Percentiles rank a stretch among this genome's conserved stretches.
Evolutionary conservation across 2,888 invertebrate genomes (phyloP).

Genomic region (Balanococcus diminutus): DNA sequence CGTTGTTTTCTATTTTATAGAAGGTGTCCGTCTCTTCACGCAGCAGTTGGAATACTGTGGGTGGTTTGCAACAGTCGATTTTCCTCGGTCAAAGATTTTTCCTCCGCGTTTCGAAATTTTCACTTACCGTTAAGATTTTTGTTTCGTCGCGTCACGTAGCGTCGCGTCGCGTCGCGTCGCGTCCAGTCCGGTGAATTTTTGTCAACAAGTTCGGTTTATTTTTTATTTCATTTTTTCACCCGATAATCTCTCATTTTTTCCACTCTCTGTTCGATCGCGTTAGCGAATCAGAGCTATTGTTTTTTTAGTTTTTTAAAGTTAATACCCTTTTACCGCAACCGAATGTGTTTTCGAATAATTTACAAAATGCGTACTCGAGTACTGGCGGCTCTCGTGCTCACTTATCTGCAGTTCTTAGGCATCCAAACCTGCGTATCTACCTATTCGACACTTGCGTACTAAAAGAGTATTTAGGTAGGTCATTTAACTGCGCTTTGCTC

Average conservation of each 20-base stretch:
- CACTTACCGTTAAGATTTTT: background rate
- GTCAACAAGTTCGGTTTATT: background rate
- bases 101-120: slow-evolving; percentile 22
- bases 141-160: background rate
- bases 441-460: too few species aligned
- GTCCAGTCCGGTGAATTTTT: too few species aligned
- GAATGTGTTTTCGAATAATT: too few species aligned
- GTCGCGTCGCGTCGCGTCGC: background rate
- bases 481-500: too few species aligned
- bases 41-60: slow-evolving; percentile 44
- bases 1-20: slow-evolving; percentile 28
- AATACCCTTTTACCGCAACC: too few species aligned
- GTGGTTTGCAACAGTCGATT: slow-evolving; percentile 45
- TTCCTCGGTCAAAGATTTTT: background rate
- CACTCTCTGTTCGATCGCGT: background rate
- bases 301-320: too few species aligned
- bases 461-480: too few species aligned
- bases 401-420: too few species aligned
- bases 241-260: background rate
- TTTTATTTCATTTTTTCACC: background rate
- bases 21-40: slow-evolving; percentile 43
- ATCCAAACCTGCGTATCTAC: too few species aligned
- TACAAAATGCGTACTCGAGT: too few species aligned
- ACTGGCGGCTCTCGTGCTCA: too few species aligned
- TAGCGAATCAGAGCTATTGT: too few species aligned